Percentiles rank a stretch among this genome's conserved stretches.
Conservation (phyloP, 1,140 invertebrate species). For the Pinna nobilis region DNA sequence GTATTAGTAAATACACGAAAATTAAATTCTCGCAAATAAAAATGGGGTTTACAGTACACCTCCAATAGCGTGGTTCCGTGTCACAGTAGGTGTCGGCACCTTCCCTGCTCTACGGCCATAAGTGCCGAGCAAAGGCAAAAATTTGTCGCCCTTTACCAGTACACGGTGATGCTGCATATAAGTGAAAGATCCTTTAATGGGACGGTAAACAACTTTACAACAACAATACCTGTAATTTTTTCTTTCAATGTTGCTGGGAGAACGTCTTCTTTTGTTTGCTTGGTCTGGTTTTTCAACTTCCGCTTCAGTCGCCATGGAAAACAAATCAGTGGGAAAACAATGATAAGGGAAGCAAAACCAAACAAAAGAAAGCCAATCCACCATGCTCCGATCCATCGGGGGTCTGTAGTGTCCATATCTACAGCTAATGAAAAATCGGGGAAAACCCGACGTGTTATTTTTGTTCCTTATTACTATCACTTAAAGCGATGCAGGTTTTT, state of each 20-base stretch:
- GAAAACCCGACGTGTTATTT: not conserved
- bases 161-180: too few relatives aligned
- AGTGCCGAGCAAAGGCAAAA: too few relatives aligned
- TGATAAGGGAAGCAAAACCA: slow-evolving; percentile 84
- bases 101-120: too few relatives aligned
- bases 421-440: slow-evolving; percentile 51
- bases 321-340: slow-evolving; percentile 90
- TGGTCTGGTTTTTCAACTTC: slow-evolving; percentile 30
- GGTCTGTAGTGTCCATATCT: slow-evolving; percentile 48
- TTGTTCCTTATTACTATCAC: slow-evolving; percentile 20
- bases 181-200: too few relatives aligned
- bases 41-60: too few relatives aligned
- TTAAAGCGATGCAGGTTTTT: not conserved
- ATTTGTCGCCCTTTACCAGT: too few relatives aligned
- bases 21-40: too few relatives aligned
- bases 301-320: slow-evolving; percentile 79
- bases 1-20: too few relatives aligned
- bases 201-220: not conserved
- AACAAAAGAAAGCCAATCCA: slow-evolving; percentile 94
- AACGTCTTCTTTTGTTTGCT: too few relatives aligned
- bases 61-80: too few relatives aligned
- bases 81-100: too few relatives aligned
- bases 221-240: slow-evolving; percentile 14
- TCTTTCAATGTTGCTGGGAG: too few relatives aligned
- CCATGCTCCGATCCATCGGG: slow-evolving; percentile 92